These are phyloP conservation scores for Zeuzera pyrina DNA, from an alignment of 2,888 invertebrate species.

Conservation along the genomic window DNA sequence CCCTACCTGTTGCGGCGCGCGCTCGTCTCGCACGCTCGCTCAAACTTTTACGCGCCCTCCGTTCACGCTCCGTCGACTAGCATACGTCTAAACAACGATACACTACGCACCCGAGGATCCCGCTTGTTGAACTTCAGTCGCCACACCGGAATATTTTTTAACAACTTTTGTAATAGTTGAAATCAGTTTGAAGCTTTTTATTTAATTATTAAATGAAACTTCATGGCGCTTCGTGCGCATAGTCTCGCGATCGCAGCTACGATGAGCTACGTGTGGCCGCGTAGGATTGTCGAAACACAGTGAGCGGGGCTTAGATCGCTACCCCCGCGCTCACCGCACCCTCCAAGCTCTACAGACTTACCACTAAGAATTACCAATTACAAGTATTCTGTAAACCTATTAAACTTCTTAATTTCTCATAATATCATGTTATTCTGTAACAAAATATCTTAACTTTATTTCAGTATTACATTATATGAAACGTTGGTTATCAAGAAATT, in stretches of 20 bases:
- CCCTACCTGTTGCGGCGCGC: conserved; percentile 56
- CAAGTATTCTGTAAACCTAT: too few relatives aligned
- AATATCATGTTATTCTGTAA: too few relatives aligned
- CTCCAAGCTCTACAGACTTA: too few relatives aligned
- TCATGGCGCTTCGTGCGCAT: conserved; percentile 36
- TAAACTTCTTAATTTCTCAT: too few relatives aligned
- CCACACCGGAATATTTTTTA: conserved; percentile 32
- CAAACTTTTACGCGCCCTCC: conserved; percentile 50
- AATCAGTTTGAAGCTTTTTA: conserved; percentile 46
- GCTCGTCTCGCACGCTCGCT: conserved; percentile 28
- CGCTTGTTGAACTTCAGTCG: conserved; percentile 28
- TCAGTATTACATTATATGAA: too few relatives aligned
- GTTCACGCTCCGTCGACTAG: conserved; percentile 19
- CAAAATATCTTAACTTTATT: too few relatives aligned
- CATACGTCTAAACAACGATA: conserved; percentile 17
- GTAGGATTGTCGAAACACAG: conserved; percentile 17
- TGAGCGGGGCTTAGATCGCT: conserved; percentile 9
- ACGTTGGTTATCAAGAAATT: too few relatives aligned
- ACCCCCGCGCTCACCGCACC: too few relatives aligned
- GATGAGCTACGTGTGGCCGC: conserved; percentile 33
- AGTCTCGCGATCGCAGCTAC: conserved; percentile 21
- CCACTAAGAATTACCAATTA: too few relatives aligned
- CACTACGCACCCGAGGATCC: conserved; percentile 43
- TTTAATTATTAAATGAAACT: conserved; percentile 28
- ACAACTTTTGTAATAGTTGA: conserved; percentile 44